Evolutionary conservation across 2,113 vertebrate species (phyloP).

Genomic region (Sitta europaea): DNA sequence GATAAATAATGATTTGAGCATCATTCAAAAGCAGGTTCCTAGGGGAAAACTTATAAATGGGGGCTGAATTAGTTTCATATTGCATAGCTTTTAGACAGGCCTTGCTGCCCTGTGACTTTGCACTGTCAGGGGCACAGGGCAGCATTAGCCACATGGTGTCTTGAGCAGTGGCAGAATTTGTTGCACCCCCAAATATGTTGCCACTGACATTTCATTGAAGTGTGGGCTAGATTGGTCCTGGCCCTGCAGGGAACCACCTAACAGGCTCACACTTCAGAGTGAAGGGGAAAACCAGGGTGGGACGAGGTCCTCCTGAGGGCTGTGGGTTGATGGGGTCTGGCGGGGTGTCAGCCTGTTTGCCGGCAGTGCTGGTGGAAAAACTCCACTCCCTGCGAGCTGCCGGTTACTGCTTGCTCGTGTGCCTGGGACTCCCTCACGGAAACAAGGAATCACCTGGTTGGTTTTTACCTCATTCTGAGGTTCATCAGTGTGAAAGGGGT

Average conservation of each 20-base stretch:
- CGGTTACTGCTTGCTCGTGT: accelerated
- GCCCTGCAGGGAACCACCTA: background rate
- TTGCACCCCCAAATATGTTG: background rate
- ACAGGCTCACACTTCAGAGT: background rate
- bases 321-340: background rate
- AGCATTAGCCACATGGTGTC: background rate
- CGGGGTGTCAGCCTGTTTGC: accelerated
- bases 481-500: background rate
- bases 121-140: background rate
- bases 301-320: accelerated
- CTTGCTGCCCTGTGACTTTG: background rate
- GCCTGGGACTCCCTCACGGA: background rate
- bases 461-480: background rate
- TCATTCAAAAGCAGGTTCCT: background rate
- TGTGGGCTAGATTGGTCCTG: accelerated
- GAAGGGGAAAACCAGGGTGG: background rate
- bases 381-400: accelerated
- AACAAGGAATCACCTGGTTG: background rate
- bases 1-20: background rate
- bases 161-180: background rate
- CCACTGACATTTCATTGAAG: background rate
- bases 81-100: background rate
- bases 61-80: background rate
- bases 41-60: accelerated
- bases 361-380: accelerated